Conservation (phyloP, 2,113 vertebrate genomes). For the Cyanistes caeruleus region DNA sequence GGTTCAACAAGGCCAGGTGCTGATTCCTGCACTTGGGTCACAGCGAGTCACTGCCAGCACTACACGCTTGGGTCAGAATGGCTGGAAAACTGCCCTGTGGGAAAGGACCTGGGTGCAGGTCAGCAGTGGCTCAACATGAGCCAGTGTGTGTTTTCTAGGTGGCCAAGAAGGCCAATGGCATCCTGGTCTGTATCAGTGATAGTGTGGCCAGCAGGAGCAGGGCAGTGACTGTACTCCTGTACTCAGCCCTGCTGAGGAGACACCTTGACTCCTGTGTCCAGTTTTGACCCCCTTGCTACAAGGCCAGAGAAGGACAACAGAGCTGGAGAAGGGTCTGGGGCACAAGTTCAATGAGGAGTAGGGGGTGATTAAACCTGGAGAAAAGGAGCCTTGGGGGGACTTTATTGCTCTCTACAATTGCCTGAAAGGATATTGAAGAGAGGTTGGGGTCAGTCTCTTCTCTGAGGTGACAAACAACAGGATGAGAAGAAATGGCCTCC, state of each 20-base stretch:
- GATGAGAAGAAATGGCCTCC: not conserved
- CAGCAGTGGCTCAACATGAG: not conserved
- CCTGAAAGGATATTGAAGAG: not conserved
- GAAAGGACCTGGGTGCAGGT: not conserved
- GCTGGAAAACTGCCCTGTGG: not conserved
- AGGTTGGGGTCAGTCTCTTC: not conserved
- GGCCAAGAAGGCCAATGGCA: not conserved
- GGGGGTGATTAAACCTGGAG: not conserved
- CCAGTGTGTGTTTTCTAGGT: not conserved
- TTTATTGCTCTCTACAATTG: not conserved
- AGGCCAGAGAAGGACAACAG: rapidly evolving
- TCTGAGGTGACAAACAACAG: not conserved
- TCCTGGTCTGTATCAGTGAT: rapidly evolving
- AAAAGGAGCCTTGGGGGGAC: not conserved
- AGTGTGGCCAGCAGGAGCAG: not conserved
- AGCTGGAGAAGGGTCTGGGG: not conserved
- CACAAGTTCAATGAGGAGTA: not conserved
- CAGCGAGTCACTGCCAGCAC: rapidly evolving
- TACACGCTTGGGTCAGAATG: not conserved
- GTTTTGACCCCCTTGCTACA: not conserved
- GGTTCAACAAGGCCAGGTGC: not conserved
- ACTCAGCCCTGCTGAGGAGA: rapidly evolving
- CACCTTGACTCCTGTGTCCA: rapidly evolving
- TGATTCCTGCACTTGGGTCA: not conserved
- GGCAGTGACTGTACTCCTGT: rapidly evolving